Conservation (phyloP, 1,140 invertebrate species). For the Drosophila repleta region DNA sequence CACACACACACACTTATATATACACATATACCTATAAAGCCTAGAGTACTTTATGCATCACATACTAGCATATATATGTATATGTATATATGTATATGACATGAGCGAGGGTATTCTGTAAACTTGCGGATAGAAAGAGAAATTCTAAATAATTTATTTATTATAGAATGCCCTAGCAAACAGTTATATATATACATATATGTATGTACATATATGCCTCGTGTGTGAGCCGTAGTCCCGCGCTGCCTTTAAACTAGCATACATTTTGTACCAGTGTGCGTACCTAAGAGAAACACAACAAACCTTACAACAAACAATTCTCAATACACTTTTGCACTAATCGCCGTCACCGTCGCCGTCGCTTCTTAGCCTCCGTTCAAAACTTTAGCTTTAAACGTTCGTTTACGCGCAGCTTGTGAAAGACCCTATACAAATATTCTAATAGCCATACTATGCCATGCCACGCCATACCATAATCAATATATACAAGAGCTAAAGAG, state of each 20-base stretch:
- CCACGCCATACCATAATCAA: not conserved
- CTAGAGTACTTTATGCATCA: conserved; percentile 35
- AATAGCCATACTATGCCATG: conserved; percentile 13
- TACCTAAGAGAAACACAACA: conserved; percentile 64
- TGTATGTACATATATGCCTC: conserved; percentile 45
- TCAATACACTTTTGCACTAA: conserved; percentile 52
- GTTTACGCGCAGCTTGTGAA: conserved; percentile 27
- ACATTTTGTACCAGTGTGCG: conserved; percentile 78
- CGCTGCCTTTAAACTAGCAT: conserved; percentile 79
- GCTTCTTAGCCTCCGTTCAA: conserved; percentile 55
- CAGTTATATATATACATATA: not conserved
- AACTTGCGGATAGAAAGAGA: too few relatives aligned
- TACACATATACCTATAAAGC: conserved; percentile 40
- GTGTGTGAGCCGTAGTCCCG: conserved; percentile 75
- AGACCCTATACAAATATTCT: conserved; percentile 17
- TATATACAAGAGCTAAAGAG: conserved; percentile 20
- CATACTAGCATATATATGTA: conserved; percentile 11
- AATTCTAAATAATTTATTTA: too few relatives aligned
- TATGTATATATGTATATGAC: not conserved
- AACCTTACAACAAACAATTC: conserved; percentile 48
- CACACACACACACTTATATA: conserved; percentile 3
- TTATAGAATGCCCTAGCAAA: too few relatives aligned
- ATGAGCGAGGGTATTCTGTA: too few relatives aligned
- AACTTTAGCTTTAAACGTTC: conserved; percentile 50
- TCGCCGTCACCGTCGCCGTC: conserved; percentile 17